phyloP scores from a whole-genome alignment of 2,888 invertebrate genomes.

The Gortyna flavago region DNA sequence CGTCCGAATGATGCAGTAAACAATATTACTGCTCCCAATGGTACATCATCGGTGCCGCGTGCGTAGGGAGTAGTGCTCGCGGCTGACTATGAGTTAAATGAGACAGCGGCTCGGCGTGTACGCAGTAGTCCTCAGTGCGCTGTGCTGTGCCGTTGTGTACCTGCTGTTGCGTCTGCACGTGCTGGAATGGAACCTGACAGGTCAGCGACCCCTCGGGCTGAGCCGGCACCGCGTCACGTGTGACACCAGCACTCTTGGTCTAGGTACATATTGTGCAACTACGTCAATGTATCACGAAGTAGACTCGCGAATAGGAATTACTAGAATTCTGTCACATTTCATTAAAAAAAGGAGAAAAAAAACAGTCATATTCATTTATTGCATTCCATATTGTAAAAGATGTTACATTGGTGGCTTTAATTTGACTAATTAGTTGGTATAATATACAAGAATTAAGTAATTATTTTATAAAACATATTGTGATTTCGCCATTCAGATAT shows the following conservation, averaged over 20 bases:
- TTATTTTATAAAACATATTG: too few species aligned
- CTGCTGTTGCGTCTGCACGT: conserved; percentile 57
- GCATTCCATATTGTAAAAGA: too few species aligned
- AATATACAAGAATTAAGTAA: too few species aligned
- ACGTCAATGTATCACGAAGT: not conserved
- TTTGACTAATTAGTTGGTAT: too few species aligned
- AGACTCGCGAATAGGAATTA: not conserved
- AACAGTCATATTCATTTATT: too few species aligned
- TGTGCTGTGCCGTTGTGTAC: conserved; percentile 54
- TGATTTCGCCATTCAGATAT: too few species aligned
- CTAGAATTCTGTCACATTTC: not conserved
- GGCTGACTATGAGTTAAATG: conserved; percentile 56
- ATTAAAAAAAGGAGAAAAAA: not conserved
- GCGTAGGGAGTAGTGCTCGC: conserved; percentile 17
- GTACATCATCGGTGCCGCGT: not conserved
- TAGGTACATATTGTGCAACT: conserved; percentile 11
- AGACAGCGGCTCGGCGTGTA: conserved; percentile 38
- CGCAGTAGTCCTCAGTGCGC: conserved; percentile 48
- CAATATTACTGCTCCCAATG: conserved; percentile 11
- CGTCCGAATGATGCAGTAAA: conserved; percentile 44
- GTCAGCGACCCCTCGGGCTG: conserved; percentile 25
- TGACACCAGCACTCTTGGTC: not conserved
- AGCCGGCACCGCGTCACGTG: conserved; percentile 5
- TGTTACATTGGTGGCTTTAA: too few species aligned
- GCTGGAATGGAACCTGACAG: conserved; percentile 56